Evolutionary conservation across 2,888 invertebrate species (phyloP), one percentile per base, ranked within the genome.

Genomic region (Aspidapion aeneum): DNA sequence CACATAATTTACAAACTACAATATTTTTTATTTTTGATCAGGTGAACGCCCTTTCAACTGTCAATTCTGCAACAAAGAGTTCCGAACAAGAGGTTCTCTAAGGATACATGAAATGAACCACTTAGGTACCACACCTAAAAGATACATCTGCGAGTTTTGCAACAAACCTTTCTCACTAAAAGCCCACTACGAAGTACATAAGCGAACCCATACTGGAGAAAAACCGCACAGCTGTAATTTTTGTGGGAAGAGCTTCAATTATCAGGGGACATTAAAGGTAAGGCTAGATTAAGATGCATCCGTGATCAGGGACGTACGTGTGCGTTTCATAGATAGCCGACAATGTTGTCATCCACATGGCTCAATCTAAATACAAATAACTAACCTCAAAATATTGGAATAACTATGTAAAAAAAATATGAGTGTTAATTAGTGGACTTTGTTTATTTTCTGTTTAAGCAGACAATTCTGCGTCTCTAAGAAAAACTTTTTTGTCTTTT

Each of bases 181-280:
- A 50, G 68, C 68, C 17, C 68, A 68, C 56, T 68, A 64, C 49
- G 68, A 68, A 56, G 68, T 68, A n/a, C 68, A 74, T 51, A 70
- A 69, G 68, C 60, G 73, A 59, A 71, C 71, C 2, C 74, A 74
- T 49, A 72, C 72, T 7, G 71, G 72, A 52, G 71, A 73, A 57
- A 74, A 72, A 63, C 73, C 73, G 5, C 73, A 70, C 57, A 68
- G 68, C 49, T 72, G 72, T 55, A 60, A 69, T 57, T 64, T 68
- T 48, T 70, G 70, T 22, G 67, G 66, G 1, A 70, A 68, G 66
- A 61, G 68, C 55, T 70, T 70, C 63, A 65, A 68, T 54, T 68
- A 68, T 64, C 57, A 66, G 18, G 68, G 68, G 48, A 68, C 68
- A 3, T 68, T 66, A 66, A 64, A 63, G 60, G 68, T 68, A 62